phyloP scores from a whole-genome alignment of 1,140 invertebrate genomes.

The Penaeus chinensis region DNA sequence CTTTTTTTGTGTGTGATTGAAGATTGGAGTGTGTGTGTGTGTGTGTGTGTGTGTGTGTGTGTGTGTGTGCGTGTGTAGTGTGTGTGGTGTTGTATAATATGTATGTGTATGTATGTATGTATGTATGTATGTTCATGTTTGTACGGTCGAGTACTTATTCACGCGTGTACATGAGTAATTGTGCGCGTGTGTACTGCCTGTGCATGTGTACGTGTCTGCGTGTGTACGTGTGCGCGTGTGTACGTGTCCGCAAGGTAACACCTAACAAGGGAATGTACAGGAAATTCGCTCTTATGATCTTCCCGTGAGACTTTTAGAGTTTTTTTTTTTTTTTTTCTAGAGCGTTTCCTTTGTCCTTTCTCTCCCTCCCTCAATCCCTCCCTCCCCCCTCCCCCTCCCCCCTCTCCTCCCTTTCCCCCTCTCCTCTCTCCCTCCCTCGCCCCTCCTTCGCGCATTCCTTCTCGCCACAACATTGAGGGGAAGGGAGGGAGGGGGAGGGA shows the following conservation, averaged over 20 bases:
- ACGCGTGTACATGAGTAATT: neutral
- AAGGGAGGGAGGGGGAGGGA: neutral
- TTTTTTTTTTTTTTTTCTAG: neutral
- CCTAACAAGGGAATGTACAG: no score
- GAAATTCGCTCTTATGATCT: no score
- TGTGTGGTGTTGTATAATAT: neutral
- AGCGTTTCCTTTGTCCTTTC: neutral
- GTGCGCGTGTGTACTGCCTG: no score
- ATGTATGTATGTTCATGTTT: neutral
- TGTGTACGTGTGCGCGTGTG: neutral
- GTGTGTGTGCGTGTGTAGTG: no score
- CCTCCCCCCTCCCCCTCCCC: neutral
- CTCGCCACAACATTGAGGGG: neutral
- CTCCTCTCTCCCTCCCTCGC: neutral
- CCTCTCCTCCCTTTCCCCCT: neutral
- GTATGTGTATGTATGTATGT: neutral
- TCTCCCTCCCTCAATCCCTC: neutral
- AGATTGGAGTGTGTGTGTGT: no score
- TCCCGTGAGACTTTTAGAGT: neutral
- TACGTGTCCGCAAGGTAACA: neutral
- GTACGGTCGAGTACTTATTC: neutral
- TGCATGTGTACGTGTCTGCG: no score
- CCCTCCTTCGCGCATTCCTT: neutral
- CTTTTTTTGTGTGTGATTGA: no score
- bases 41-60: no score